A percentile compares a stretch with the other conserved stretches of the same genome.
Evolutionary conservation across 2,888 invertebrate genomes (phyloP).

Genomic region (Sylvicola fuscatus): DNA sequence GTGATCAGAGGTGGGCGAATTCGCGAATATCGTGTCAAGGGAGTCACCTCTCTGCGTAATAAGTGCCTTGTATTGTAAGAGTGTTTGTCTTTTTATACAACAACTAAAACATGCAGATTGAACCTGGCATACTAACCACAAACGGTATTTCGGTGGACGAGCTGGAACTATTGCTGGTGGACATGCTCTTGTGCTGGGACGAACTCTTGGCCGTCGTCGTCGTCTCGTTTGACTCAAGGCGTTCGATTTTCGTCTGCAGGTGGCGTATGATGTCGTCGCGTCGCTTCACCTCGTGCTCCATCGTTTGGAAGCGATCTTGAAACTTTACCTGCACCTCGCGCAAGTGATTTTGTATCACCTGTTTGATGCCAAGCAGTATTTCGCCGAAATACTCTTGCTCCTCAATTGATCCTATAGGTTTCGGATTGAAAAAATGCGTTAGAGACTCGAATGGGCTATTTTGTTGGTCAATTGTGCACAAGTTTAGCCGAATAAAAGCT

Average conservation of each 20-base stretch:
- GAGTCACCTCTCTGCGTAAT: constrained; percentile 38
- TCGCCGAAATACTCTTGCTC: constrained; percentile 69
- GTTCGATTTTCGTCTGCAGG: constrained; percentile 48
- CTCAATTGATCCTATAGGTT: constrained; percentile 34
- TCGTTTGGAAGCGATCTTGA: constrained; percentile 47
- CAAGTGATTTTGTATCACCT: constrained; percentile 56
- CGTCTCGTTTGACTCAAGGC: constrained; percentile 23
- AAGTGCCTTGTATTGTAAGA: constrained; percentile 10
- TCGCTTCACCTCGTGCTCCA: constrained; percentile 62
- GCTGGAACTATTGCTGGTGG: constrained; percentile 9
- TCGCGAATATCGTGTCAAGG: constrained; percentile 41
- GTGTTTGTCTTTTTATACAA: not conserved
- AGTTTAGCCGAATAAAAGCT: too few species aligned
- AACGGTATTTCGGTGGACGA: constrained; percentile 24
- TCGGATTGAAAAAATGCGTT: not conserved
- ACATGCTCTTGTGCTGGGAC: constrained; percentile 11
- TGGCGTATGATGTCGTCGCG: constrained; percentile 64
- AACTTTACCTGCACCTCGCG: constrained; percentile 50
- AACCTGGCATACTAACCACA: constrained; percentile 17
- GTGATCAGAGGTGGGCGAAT: constrained; percentile 28
- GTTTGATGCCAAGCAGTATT: constrained; percentile 57
- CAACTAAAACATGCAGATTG: not conserved
- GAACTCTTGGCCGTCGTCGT: not conserved
- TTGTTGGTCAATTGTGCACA: too few species aligned
- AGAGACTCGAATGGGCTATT: too few species aligned